Evolutionary conservation across 2,888 invertebrate species (phyloP), one percentile per base, ranked within the genome.

Genomic region (Villa cingulata): DNA sequence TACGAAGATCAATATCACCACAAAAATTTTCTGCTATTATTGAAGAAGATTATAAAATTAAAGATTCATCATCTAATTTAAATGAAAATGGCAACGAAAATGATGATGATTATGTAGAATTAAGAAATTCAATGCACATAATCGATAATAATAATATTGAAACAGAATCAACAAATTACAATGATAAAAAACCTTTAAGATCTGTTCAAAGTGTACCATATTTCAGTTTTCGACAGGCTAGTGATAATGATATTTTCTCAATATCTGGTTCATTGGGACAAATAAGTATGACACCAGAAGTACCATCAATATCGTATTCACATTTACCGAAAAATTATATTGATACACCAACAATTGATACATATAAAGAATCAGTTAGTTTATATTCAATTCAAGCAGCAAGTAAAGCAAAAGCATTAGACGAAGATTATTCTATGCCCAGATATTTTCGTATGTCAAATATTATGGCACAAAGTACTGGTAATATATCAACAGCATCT

Each of bases 401-500:
- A 0, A 74, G 73, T 39, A 61, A 60, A 15, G 60, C 59, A 1
- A 60, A 61, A 44, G 70, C 71, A 32, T 68, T 71, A 23, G 72
- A 74, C 51, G 66, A 65, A 43, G 79, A 78, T 53, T 77, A 73
- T 46, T 76, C 77, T 18, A 78, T 78, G 79, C 78, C 78, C 0
- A 67, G 79, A 49, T 77, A 77, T 55, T 78, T 76, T 54, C 73
- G 78, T 0, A 65, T 71, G 2, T 62, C 70, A 2, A 65, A 62
- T 27, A 58, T 64, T 51, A 56, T 67, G 16, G 57, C 68, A 1
- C 64, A 66, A 46, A 69, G 68, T 43, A 59, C 53, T 2, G 67
- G 68, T 48, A 55, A 52, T 54, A 41, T 55, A 18, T 27, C 42
- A 10, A n/a, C n/a, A n/a, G n/a, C n/a, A n/a, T 16, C 42, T 9